Conservation (phyloP, 2,888 invertebrate species). For the Dione juno region DNA sequence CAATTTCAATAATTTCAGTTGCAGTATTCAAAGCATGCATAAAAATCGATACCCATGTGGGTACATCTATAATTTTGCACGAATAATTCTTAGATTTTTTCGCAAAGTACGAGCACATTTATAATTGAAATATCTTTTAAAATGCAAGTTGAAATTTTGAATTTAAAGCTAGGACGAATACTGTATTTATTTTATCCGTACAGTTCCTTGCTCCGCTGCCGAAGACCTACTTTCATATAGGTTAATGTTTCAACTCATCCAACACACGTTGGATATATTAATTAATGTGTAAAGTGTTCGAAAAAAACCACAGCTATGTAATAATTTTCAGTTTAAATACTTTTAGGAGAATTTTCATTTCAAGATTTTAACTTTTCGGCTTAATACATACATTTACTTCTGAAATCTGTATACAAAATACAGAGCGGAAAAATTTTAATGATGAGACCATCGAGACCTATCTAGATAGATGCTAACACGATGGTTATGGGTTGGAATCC, state of each 20-base stretch:
- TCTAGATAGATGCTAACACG: too few relatives aligned
- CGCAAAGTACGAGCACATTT: neutral
- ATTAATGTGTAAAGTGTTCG: constrained; percentile 38
- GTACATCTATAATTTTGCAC: neutral
- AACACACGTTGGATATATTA: constrained; percentile 39
- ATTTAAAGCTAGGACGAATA: constrained; percentile 34
- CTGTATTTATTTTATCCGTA: constrained; percentile 41
- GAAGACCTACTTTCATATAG: constrained; percentile 42
- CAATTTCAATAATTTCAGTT: too few relatives aligned
- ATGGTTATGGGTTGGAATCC: too few relatives aligned
- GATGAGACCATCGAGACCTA: too few relatives aligned
- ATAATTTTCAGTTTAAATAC: constrained; percentile 5
- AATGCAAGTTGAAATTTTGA: constrained; percentile 27
- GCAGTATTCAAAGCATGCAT: neutral
- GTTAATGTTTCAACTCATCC: constrained; percentile 42
- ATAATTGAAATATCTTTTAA: constrained; percentile 24
- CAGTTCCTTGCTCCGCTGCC: constrained; percentile 42
- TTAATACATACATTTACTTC: too few relatives aligned
- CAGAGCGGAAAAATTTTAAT: too few relatives aligned
- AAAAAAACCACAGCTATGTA: constrained; percentile 8
- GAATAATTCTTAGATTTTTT: constrained; percentile 1
- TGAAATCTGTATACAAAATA: too few relatives aligned
- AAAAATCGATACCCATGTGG: neutral
- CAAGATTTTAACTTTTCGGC: neutral
- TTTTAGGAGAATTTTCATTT: neutral